Conservation (phyloP, 1,140 invertebrate genomes). For the Ceratoteleas bidentatus region DNA sequence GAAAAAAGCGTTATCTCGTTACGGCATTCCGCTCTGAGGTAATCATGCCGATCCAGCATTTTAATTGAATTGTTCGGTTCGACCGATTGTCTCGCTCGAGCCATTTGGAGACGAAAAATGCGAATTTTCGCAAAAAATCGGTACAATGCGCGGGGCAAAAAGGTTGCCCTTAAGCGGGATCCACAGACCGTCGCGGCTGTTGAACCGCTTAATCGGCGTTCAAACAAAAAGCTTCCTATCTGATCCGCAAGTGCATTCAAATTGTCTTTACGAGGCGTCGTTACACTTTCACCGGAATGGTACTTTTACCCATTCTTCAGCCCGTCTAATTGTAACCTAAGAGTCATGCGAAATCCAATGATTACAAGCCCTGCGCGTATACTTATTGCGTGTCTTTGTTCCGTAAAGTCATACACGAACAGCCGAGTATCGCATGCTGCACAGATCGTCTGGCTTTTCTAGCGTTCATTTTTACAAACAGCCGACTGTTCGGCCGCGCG, state of each 20-base stretch:
- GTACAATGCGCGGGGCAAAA: too few species aligned
- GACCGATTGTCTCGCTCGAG: too few species aligned
- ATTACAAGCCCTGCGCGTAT: conserved; percentile 44
- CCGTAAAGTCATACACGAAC: conserved; percentile 38
- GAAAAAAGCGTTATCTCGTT: conserved; percentile 14
- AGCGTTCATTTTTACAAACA: conserved; percentile 22
- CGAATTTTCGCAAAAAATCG: too few species aligned
- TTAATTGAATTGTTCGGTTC: neutral
- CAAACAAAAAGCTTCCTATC: conserved; percentile 53
- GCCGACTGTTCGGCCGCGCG: too few species aligned
- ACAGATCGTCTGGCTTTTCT: conserved; percentile 27
- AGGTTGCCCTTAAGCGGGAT: neutral
- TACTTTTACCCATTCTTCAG: conserved; percentile 64
- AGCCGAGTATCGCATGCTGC: conserved; percentile 24
- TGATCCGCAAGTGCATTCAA: conserved; percentile 53
- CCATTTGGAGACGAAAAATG: too few species aligned
- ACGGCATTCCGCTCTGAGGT: neutral
- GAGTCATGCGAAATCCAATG: conserved; percentile 57
- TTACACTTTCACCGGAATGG: conserved; percentile 63
- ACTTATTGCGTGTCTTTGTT: conserved; percentile 57
- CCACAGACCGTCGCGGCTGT: conserved; percentile 39
- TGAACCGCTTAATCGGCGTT: conserved; percentile 58
- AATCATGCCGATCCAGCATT: neutral
- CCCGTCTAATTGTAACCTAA: conserved; percentile 58
- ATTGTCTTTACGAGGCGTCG: conserved; percentile 41